phyloP scores from a whole-genome alignment of 2,797 vertebrate genomes.

The Poecilia velifera region DNA sequence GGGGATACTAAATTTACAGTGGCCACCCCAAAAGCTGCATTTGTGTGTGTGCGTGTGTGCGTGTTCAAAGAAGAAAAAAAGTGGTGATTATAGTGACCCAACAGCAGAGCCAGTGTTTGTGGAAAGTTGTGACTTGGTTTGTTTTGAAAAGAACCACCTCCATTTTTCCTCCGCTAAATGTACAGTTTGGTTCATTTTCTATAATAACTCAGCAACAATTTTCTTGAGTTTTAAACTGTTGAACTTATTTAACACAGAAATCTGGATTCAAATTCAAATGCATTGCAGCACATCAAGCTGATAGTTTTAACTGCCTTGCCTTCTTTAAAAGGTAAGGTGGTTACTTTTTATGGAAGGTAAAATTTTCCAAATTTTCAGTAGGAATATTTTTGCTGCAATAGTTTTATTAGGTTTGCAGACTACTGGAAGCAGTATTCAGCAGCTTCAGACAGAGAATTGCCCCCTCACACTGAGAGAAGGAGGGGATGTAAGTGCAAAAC shows the following conservation, averaged over 20 bases:
- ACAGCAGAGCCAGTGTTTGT: slow-evolving; percentile 14
- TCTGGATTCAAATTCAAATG: neutral
- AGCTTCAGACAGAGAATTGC: neutral
- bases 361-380: too few species aligned
- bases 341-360: too few species aligned
- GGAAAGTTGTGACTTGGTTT: slow-evolving; percentile 42
- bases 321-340: neutral
- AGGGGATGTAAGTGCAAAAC: neutral
- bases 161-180: neutral
- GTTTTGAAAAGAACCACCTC: slow-evolving; percentile 46
- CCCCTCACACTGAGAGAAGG: neutral
- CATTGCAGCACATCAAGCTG: neutral
- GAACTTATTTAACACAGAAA: neutral
- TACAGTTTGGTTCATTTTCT: slow-evolving; percentile 21
- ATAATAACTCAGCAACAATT: slow-evolving; percentile 5
- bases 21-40: neutral
- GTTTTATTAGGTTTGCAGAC: neutral
- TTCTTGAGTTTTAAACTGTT: slow-evolving; percentile 16
- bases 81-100: neutral
- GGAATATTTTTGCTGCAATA: neutral
- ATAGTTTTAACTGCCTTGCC: neutral
- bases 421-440: neutral
- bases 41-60: neutral
- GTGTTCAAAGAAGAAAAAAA: neutral
- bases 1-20: neutral